Evolutionary conservation across 2,113 vertebrate genomes (phyloP), one percentile per base, ranked within the genome.

Genomic region (Pycnonotus jocosus): DNA sequence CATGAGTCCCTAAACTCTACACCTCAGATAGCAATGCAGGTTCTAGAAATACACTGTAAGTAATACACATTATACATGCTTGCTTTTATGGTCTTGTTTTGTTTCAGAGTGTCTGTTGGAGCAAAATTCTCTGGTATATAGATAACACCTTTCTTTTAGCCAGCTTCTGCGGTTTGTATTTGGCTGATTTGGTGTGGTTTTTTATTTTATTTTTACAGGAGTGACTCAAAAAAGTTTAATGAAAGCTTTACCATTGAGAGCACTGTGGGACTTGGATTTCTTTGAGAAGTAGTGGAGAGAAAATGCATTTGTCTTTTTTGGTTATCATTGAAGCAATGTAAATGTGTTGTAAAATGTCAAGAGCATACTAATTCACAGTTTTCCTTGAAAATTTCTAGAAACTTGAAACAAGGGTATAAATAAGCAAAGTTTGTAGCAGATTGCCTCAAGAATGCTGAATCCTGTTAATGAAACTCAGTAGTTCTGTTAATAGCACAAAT

Each of bases 1-100:
- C 99, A 99, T 3, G 98, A 99, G 83, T 98, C 99, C 37, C 98
- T 99, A 95, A 98, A 98, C 37, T 98, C 98, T 42, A 98, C 98
- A 81, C 99, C 99, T 54, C 99, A 99, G 96, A 98, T 98, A 97
- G 99, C 99, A 92, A 99, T 98, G 48, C 99, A 99, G 97, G 98
- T 99, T 94, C 98, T 99, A 98, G 98, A 99, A 98, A 99, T 99
- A 96, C 99, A 99, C 97, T 99, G 99, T 99, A 98, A 99, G 99
- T 99, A 97, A 78, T 17, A 38, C 18, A 35, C 0, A 0, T 86
- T 88, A 57, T 54, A n/a, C 84, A n/a, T 80, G 21, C 23, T 91
- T 85, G 35, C 58, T 84, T 91, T 74, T 76, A 25, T 38, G 10
- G 40, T 45, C 76, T 45, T 81, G 33, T 47, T 86, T 86, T 77